Evolutionary conservation across 2,797 vertebrate genomes (phyloP).

Genomic region (Catharus ustulatus): DNA sequence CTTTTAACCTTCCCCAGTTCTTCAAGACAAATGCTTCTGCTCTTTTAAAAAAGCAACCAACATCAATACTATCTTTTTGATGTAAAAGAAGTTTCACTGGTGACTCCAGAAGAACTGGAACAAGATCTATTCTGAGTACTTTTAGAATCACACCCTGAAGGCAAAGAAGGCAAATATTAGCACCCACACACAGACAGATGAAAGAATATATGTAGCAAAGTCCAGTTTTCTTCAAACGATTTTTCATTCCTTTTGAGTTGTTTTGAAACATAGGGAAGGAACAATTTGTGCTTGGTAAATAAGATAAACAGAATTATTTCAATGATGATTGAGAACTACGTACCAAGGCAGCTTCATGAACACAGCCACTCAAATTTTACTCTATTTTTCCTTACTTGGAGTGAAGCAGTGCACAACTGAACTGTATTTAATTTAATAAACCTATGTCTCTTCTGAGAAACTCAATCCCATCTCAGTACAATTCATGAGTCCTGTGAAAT

Average conservation of each 20-base stretch:
- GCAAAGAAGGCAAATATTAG: neutral
- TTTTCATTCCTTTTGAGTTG: neutral
- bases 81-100: neutral
- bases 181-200: neutral
- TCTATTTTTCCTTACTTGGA: neutral
- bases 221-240: neutral
- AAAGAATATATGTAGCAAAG: neutral
- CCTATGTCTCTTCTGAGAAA: neutral
- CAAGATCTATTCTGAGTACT: neutral
- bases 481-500: neutral
- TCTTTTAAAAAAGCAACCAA: neutral
- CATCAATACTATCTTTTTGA: neutral
- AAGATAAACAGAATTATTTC: neutral
- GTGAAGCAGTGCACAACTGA: neutral
- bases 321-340: neutral
- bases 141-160: neutral
- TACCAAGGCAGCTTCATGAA: neutral
- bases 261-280: neutral
- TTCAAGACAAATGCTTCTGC: conserved; percentile 5
- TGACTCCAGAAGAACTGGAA: neutral
- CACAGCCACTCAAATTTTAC: neutral
- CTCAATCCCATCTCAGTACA: neutral
- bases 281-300: neutral
- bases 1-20: conserved; percentile 12
- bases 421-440: neutral